Conservation (phyloP, 2,113 vertebrate genomes). For the Nasalis larvatus region DNA sequence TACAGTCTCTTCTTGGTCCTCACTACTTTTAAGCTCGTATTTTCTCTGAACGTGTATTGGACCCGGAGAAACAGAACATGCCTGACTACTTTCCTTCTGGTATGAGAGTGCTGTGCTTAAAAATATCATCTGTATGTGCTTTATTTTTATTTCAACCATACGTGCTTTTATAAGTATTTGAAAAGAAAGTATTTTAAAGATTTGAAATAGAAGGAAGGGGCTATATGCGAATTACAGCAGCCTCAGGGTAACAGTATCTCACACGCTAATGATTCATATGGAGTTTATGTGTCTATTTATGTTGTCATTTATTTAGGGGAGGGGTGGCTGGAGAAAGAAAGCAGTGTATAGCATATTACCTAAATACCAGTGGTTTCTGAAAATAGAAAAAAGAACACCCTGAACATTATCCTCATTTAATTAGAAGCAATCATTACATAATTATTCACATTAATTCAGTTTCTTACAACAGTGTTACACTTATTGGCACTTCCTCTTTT, state of each 20-base stretch:
- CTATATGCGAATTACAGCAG: constrained; percentile 66
- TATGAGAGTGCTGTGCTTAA: constrained; percentile 55
- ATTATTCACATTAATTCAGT: constrained; percentile 46
- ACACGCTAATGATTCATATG: constrained; percentile 68
- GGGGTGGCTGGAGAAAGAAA: constrained; percentile 24
- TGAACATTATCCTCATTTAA: constrained; percentile 54
- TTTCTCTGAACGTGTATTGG: background rate
- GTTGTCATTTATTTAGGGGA: constrained; percentile 46
- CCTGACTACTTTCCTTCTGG: constrained; percentile 26
- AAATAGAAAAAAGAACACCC: background rate
- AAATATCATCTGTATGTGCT: constrained; percentile 74
- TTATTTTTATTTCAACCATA: constrained; percentile 82
- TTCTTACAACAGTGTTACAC: background rate
- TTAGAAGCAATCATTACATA: constrained; percentile 19
- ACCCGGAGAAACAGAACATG: constrained; percentile 32
- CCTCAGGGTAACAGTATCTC: constrained; percentile 60
- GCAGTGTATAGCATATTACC: constrained; percentile 17
- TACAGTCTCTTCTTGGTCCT: constrained; percentile 12
- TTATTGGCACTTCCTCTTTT: constrained; percentile 40
- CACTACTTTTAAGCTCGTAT: constrained; percentile 22
- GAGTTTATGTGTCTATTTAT: constrained; percentile 67
- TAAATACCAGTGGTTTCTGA: constrained; percentile 7
- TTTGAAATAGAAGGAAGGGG: constrained; percentile 67
- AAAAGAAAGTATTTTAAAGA: constrained; percentile 79
- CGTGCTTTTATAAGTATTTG: constrained; percentile 69